Evolutionary conservation across 2,113 vertebrate genomes (phyloP).

Genomic region (Catharus minimus): DNA sequence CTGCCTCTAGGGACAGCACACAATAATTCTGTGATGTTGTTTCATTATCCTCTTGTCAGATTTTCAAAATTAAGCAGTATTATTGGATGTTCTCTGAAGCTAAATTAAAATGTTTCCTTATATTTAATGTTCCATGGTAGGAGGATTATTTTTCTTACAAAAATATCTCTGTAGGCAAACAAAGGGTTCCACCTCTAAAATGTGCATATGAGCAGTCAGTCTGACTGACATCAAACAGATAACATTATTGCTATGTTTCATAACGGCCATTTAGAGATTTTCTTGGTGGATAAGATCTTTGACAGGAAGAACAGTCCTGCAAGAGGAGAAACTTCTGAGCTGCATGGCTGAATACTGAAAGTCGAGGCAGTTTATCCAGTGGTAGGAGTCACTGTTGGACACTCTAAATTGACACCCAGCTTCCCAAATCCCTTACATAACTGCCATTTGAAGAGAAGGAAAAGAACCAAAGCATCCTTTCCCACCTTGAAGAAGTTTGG

Average conservation of each 20-base stretch:
- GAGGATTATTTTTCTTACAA: neutral
- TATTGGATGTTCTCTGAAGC: neutral
- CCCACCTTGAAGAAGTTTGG: neutral
- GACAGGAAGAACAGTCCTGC: neutral
- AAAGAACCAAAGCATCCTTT: neutral
- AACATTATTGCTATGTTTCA: neutral
- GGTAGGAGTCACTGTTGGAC: neutral
- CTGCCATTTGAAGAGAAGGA: neutral
- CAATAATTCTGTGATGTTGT: neutral
- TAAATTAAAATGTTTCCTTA: neutral
- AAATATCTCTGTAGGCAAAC: neutral
- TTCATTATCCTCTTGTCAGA: neutral
- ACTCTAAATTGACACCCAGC: neutral
- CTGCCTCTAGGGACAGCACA: neutral
- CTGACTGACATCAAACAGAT: neutral
- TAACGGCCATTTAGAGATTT: neutral
- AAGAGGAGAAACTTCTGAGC: neutral
- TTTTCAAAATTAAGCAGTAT: neutral
- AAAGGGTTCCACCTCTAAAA: neutral
- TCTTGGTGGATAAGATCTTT: neutral
- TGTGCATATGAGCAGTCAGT: neutral
- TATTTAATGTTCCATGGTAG: neutral
- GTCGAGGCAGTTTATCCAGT: neutral
- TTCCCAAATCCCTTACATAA: neutral
- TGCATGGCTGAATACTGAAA: neutral